Evolutionary conservation across 2,113 vertebrate genomes (phyloP), one percentile per base, ranked within the genome.

Genomic region (Colinus virginianus): DNA sequence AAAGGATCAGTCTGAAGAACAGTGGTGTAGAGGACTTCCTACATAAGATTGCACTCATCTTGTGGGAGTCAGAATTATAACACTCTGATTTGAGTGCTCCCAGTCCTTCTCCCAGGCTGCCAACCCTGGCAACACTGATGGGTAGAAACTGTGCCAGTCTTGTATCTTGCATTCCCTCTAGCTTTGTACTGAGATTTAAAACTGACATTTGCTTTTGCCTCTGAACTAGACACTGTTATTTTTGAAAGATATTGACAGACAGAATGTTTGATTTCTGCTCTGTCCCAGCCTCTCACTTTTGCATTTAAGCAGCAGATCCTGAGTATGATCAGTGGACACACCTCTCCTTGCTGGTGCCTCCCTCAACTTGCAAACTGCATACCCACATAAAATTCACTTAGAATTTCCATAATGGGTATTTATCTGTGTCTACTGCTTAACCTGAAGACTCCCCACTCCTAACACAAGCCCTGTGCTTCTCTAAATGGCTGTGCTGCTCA

Each of bases 161-260:
- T 46, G 1, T 68, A 2, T 30, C 62, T 82, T 56, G 32, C 16
- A 7, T 79, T 86, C 55, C 3, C 38, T 85, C 87, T 62, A 85
- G 53, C 32, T 76, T 6, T 79, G 8, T 36, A 18, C 7, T 43
- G 40, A 72, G 43, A 42, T 59, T 83, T 68, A 45, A 15, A 46
- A 11, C 21, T 79, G 34, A 36, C 9, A 4, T 20, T 77, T 83
- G 23, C 21, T 43, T 83, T 90, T 72, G 34, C 34, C 83, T 8
- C 32, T 56, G 58, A 10, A 23, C n/a, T 56, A 58, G 20, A 40
- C 19, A 7, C 7, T 61, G 1, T 17, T 0, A 0, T 26, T 25
- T 85, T 64, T 79, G 67, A 66, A 77, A 88, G 38, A 74, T 16
- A 8, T 53, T 16, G 80, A 28, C 21, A 40, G 6, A 4, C 40